Evolutionary conservation across 2,888 invertebrate species (phyloP).

Genomic region (Harpalus rufipes): DNA sequence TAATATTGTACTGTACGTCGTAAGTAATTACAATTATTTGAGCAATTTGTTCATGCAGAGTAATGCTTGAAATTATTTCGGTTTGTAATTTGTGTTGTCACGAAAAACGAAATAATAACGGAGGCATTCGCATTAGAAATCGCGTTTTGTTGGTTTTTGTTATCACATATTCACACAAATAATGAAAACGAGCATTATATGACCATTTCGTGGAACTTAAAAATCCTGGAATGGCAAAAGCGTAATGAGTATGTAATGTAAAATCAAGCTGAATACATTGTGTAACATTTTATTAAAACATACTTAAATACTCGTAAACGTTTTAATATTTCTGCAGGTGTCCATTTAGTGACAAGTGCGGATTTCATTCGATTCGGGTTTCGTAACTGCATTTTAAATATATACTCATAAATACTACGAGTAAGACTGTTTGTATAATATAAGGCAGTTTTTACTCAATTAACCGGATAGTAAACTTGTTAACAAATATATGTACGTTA

Average conservation of each 20-base stretch:
- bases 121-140: constrained; percentile 26
- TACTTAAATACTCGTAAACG: no score
- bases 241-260: not conserved
- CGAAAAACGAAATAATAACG: constrained; percentile 32
- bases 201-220: not conserved
- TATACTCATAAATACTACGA: no score
- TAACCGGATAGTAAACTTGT: no score
- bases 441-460: no score
- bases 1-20: not conserved
- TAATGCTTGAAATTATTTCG: constrained; percentile 11
- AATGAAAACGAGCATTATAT: not conserved
- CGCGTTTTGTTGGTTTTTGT: constrained; percentile 17
- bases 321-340: no score
- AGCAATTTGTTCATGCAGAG: constrained; percentile 27
- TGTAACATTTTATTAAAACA: not conserved
- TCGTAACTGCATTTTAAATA: no score
- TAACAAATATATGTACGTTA: no score
- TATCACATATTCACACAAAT: not conserved
- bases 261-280: not conserved
- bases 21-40: constrained; percentile 29
- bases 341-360: no score
- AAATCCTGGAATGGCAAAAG: not conserved
- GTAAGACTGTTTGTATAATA: no score
- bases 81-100: constrained; percentile 19
- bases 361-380: no score